Evolutionary conservation across 2,888 invertebrate genomes (phyloP), one percentile per base, ranked within the genome.

Genomic region (Neocrepidodera transversa): DNA sequence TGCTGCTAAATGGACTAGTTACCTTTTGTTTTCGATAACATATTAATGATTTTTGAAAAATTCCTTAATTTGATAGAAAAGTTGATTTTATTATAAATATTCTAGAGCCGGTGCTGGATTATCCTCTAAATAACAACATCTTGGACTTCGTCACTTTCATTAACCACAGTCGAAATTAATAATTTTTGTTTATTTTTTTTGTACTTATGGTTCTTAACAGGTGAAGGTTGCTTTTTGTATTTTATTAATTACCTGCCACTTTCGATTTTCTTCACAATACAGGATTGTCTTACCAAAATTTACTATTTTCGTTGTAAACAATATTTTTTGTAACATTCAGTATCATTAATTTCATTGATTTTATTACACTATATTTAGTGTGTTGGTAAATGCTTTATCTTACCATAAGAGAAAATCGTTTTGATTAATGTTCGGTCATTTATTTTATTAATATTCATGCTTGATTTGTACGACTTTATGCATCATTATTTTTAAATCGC

Each of bases 161-260:
- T 26, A 23, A 38, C 17, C 38, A n/a, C 10, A 17, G 8, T 38
- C 38, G 16, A 38, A 38, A 38, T 13, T 38, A 50, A 20, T 35
- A 50, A 50, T 50, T 36, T 32, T 50, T 23, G 38, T 36, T 38
- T 20, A 13, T 20, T 16, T 47, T 47, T 6, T 13, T 28, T 4
- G 38, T 28, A 10, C 40, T 28, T 28, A 26, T 30, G 30, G 43
- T 53, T 32, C 52, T 53, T 53, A 35, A 53, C 43, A 53, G 43
- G 43, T 8, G 38, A 38, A 38, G 35, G 40, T 40, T 40, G 20
- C 17, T 2, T 40, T 35, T 32, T 10, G 11, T 36, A 23, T 42
- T 52, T 42, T 42, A 52, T 52, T 52, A 42, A 42, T 52, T 30
- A 42, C 28, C 18, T 30, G 18, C 13, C 40, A 52, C 52, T 42